phyloP scores from a whole-genome alignment of 1,140 invertebrate species.

The Zaprionus taronus region DNA sequence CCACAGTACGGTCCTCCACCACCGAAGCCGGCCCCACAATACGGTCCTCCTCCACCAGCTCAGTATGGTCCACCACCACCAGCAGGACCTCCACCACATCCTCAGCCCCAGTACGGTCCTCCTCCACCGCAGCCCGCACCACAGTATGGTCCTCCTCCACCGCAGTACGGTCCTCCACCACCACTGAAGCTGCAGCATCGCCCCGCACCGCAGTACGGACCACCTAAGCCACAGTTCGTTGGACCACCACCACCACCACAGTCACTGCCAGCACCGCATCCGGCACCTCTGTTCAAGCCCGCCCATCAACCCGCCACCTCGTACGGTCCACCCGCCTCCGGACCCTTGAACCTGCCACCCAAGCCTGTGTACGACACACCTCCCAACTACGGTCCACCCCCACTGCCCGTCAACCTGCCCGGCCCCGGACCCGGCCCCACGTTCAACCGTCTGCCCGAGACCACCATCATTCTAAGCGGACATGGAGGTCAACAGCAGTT shows the following conservation, averaged over 20 bases:
- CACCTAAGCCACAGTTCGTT: conserved; percentile 64
- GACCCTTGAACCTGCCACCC: conserved; percentile 67
- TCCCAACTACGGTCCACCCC: conserved; percentile 70
- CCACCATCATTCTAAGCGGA: conserved; percentile 64
- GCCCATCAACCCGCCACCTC: conserved; percentile 69
- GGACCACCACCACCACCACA: conserved; percentile 65
- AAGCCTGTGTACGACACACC: conserved; percentile 77
- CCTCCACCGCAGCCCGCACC: conserved; percentile 67
- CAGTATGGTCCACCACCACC: conserved; percentile 84
- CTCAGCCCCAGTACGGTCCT: conserved; percentile 78
- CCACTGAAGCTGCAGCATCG: conserved; percentile 85
- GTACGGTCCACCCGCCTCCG: conserved; percentile 84
- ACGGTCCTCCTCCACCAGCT: conserved; percentile 82
- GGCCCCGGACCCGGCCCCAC: conserved; percentile 40
- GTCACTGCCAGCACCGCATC: conserved; percentile 78
- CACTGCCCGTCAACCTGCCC: conserved; percentile 60
- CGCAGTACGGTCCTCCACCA: conserved; percentile 85
- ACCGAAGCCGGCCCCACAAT: conserved; percentile 56
- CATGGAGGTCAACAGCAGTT: conserved; percentile 38
- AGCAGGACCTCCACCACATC: conserved; percentile 83
- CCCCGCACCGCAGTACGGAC: conserved; percentile 84
- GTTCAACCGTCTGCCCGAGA: conserved; percentile 55
- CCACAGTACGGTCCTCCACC: conserved; percentile 84
- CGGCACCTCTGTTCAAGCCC: conserved; percentile 68
- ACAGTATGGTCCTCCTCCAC: conserved; percentile 58